phyloP scores from a whole-genome alignment of 2,797 vertebrate genomes.

The Gallinago nigripennis region DNA sequence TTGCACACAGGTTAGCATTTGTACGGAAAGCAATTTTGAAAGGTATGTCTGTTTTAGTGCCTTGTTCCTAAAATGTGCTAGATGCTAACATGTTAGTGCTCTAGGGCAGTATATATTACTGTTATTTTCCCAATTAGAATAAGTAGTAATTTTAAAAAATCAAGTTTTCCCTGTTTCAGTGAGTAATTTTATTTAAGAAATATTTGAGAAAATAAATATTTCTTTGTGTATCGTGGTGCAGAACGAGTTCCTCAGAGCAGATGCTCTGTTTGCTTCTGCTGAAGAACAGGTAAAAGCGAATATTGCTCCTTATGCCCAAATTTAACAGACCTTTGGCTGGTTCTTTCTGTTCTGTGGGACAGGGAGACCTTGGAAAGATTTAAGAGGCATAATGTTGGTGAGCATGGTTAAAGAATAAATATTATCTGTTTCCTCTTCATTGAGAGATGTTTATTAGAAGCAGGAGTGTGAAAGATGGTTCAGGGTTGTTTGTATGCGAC shows the following conservation, averaged over 20 bases:
- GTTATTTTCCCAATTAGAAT: neutral
- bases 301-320: neutral
- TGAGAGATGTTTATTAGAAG: neutral
- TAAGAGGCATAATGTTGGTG: neutral
- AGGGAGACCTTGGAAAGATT: neutral
- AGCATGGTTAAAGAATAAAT: neutral
- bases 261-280: neutral
- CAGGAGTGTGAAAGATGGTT: neutral
- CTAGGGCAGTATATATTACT: neutral
- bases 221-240: neutral
- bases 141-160: neutral
- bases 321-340: neutral
- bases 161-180: neutral
- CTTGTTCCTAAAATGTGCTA: neutral
- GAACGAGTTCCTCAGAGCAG: neutral
- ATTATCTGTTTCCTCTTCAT: neutral
- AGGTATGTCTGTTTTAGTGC: neutral
- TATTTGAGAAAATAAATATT: neutral
- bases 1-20: neutral
- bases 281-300: neutral
- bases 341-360: neutral
- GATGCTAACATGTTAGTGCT: neutral
- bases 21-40: neutral
- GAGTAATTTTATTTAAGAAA: neutral
- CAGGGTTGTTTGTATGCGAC: neutral